Conservation (phyloP, 37 sponge, comb jelly and placozoan genomes). For the Aphrocallistes beatrix region DNA sequence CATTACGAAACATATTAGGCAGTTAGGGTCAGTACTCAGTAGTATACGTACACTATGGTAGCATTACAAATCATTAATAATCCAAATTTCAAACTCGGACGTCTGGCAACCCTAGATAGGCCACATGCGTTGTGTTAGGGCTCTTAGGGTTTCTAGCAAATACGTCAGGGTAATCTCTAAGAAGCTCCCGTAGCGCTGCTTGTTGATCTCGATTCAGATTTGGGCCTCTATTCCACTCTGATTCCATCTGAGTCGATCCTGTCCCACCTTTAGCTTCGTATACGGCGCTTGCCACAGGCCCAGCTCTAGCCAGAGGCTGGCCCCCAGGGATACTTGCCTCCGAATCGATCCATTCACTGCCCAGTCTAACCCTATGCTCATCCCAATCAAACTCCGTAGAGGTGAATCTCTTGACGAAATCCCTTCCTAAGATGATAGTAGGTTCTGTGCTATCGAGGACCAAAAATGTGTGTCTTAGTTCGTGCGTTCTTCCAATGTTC, state of each 20-base stretch:
- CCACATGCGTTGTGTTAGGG: neutral
- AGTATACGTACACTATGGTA: no score
- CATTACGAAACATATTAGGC: no score
- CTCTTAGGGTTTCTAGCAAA: neutral
- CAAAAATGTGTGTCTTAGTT: neutral
- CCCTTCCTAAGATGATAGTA: neutral
- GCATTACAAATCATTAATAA: no score
- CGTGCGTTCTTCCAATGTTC: neutral
- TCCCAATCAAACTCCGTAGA: neutral
- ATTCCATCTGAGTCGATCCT: neutral
- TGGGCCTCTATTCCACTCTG: neutral
- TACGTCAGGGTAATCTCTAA: neutral
- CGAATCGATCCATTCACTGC: neutral
- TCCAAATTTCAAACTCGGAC: no score
- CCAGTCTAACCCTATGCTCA: neutral
- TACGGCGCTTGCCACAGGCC: neutral
- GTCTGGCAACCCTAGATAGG: no score
- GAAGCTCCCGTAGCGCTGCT: neutral
- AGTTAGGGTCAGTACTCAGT: no score
- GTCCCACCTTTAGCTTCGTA: neutral
- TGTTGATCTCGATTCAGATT: neutral
- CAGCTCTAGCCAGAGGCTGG: neutral
- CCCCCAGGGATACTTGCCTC: neutral
- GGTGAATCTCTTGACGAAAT: neutral
- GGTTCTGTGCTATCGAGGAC: neutral